Evolutionary conservation across 2,888 invertebrate species (phyloP).

Genomic region (Scrobipalpa atriplicella): DNA sequence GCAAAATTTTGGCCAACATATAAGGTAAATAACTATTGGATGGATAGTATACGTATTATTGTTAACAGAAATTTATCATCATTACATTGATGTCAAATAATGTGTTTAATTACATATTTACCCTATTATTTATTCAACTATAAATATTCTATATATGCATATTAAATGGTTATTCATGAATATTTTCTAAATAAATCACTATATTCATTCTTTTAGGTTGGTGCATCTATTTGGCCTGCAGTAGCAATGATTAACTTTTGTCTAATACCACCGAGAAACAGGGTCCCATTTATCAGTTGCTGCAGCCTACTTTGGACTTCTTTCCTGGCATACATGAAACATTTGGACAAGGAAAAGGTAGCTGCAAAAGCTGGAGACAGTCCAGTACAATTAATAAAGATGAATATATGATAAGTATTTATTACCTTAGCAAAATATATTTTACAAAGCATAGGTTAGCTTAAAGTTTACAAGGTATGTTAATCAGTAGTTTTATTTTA

Average conservation of each 20-base stretch:
- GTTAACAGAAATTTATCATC: no score
- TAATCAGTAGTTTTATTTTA: not conserved
- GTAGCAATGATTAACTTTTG: constrained; percentile 89
- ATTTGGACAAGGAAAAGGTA: constrained; percentile 71
- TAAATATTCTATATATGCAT: no score
- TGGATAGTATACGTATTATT: no score
- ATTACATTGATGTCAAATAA: not conserved
- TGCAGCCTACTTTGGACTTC: constrained; percentile 91
- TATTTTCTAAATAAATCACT: not conserved
- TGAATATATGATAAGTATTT: constrained; percentile 41
- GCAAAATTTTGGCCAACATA: constrained; percentile 90
- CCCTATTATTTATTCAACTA: no score
- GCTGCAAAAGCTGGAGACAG: constrained; percentile 43
- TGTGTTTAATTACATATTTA: not conserved
- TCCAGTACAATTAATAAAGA: constrained; percentile 48
- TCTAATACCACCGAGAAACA: constrained; percentile 87
- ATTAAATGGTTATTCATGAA: no score
- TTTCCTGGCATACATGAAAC: constrained; percentile 92
- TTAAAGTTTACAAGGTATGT: not conserved
- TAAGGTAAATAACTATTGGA: constrained; percentile 70
- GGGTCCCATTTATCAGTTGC: constrained; percentile 89
- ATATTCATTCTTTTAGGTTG: constrained; percentile 80
- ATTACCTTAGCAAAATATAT: constrained; percentile 21
- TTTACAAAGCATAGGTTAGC: not conserved
- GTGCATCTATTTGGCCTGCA: constrained; percentile 88